Conservation (phyloP, 1,140 invertebrate species). For the Brachionus rubens region DNA sequence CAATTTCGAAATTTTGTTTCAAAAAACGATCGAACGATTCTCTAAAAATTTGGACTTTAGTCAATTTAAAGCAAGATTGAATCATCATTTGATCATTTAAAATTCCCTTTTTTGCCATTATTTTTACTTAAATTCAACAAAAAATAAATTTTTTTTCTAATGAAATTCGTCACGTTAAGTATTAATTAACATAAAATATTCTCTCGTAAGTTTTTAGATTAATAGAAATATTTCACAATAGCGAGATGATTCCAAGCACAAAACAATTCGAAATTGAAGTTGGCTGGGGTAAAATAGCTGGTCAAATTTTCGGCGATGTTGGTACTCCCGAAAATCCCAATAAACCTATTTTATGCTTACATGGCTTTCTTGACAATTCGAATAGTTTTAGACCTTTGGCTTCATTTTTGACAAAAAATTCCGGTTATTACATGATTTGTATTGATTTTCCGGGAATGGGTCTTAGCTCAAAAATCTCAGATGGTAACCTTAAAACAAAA, state of each 20-base stretch:
- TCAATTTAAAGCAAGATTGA: neutral
- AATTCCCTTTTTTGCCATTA: too few species aligned
- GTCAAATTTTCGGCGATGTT: constrained; percentile 34
- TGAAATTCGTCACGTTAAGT: neutral
- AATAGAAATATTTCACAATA: too few species aligned
- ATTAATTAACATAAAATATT: too few species aligned
- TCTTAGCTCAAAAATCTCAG: constrained; percentile 27
- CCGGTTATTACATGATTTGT: constrained; percentile 13
- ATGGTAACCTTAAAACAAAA: constrained; percentile 5
- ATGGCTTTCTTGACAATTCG: constrained; percentile 30
- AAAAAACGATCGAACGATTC: too few species aligned
- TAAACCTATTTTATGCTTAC: constrained; percentile 3
- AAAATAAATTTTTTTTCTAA: neutral
- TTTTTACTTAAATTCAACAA: neutral
- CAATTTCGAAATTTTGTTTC: too few species aligned
- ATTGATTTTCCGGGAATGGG: constrained; percentile 36
- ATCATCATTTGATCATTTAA: too few species aligned
- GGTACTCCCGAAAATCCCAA: neutral
- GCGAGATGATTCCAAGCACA: constrained; percentile 1
- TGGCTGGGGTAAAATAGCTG: constrained; percentile 36
- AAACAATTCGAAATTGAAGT: constrained; percentile 43
- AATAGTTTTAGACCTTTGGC: constrained; percentile 43
- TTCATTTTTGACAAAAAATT: constrained; percentile 10
- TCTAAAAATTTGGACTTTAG: constrained; percentile 24
- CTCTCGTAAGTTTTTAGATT: too few species aligned